These are phyloP conservation scores for Ooceraea biroi DNA, from an alignment of 1,140 invertebrate species.

Conservation along the genomic window DNA sequence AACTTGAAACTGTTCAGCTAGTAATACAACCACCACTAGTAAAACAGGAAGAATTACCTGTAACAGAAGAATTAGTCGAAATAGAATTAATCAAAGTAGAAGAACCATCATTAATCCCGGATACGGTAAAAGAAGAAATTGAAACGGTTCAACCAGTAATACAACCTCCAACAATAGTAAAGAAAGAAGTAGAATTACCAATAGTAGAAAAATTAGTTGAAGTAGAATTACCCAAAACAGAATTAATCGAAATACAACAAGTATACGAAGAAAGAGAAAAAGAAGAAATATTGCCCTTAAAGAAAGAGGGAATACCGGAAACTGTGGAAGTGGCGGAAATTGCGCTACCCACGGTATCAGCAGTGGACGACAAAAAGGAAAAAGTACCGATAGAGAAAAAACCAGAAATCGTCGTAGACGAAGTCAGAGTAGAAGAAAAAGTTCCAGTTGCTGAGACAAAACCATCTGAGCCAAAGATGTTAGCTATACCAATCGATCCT, in stretches of 20 bases:
- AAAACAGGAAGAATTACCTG: background rate
- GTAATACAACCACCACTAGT: background rate
- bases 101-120: background rate
- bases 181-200: conserved; percentile 15
- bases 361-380: background rate
- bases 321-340: background rate
- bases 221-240: conserved; percentile 15
- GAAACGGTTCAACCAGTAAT: background rate
- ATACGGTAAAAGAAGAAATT: conserved; percentile 7
- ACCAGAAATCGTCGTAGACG: conserved; percentile 10
- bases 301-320: background rate
- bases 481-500: background rate
- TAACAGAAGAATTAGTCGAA: background rate
- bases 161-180: background rate
- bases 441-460: conserved; percentile 1
- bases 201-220: background rate
- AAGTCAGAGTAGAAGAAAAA: conserved; percentile 43
- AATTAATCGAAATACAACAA: background rate
- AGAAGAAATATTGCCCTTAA: background rate
- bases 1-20: conserved; percentile 8
- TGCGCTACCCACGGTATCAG: background rate
- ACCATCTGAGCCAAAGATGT: background rate
- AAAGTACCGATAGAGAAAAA: background rate
- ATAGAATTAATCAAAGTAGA: background rate
- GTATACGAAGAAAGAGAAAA: background rate